phyloP scores from a whole-genome alignment of 2,797 vertebrate species.

The Margarornis squamiger region DNA sequence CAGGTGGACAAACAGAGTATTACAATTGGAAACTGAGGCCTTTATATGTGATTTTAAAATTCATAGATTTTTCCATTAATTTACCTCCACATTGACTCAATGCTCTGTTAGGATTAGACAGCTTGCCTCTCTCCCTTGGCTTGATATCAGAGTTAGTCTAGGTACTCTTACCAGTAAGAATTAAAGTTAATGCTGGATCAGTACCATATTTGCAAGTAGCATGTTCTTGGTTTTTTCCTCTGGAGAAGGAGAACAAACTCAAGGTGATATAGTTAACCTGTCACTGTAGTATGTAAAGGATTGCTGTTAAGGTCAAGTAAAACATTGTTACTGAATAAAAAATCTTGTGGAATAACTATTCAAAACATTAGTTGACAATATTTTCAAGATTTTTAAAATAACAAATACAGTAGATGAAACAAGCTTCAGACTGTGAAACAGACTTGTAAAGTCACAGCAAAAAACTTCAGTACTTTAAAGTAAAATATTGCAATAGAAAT shows the following conservation, averaged over 20 bases:
- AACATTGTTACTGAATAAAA: neutral
- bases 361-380: neutral
- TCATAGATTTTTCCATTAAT: neutral
- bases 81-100: neutral
- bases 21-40: neutral
- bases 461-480: neutral
- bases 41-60: neutral
- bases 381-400: neutral
- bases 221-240: neutral
- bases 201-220: neutral
- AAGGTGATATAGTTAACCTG: neutral
- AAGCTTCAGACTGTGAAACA: neutral
- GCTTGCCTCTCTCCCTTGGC: neutral
- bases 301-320: neutral
- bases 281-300: neutral
- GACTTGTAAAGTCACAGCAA: neutral
- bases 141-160: fast-evolving
- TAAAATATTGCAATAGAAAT: neutral
- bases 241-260: neutral
- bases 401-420: neutral
- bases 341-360: neutral
- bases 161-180: neutral
- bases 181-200: neutral
- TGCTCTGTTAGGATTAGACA: neutral
- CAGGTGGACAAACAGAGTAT: neutral